Base-by-base conservation (phyloP, 2,888 invertebrate genomes). In the Caenorhabditis sp. region DNA sequence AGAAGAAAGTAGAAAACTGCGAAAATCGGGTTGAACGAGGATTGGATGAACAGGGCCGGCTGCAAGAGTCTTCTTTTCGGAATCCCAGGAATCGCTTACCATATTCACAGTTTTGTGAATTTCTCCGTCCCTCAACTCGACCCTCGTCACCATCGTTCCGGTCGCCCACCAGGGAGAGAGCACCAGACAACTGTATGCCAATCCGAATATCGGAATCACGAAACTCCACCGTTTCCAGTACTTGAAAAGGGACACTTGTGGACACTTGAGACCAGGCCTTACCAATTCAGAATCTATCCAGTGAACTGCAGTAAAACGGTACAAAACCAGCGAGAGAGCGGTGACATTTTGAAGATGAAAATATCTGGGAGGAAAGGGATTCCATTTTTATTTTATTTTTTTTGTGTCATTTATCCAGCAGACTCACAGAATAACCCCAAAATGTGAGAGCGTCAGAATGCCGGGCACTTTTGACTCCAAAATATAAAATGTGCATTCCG, bases 301-400 rank as follows among this genome's bases (percentile, higher is more conserved):
- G 11, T 53, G 30, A 9, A 61, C 55, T 1, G 66, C 35, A 13
- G 53, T 55, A 9, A 52, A 48, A 2, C 74, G 53, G 43, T 66
- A 61, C 0, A 61, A 7, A 15, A 37, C 66, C 15, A 74, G 17
- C 7, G 66, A 66, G 0, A 58, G 17, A 11, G 55, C 66, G 2
- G 74, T 74, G 5, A 74, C 26, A 22, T 66, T 74, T 55, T 74
- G 74, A 35, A 74, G 17, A 26, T 74, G 74, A 24, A 74, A 74
- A 39, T 37, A 74, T 24, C 62, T 63, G 62, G 17, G 61, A 71
- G 11, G 8, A 0, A 27, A 32, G 35, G n/a, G n/a, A n/a, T n/a
- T n/a, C n/a, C n/a, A n/a, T n/a, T n/a, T n/a, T n/a, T n/a, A n/a
- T n/a, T n/a, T n/a, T n/a, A n/a, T n/a, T n/a, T n/a, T n/a, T n/a